Evolutionary conservation across 2,113 vertebrate genomes (phyloP).

Genomic region (Cebus imitator): DNA sequence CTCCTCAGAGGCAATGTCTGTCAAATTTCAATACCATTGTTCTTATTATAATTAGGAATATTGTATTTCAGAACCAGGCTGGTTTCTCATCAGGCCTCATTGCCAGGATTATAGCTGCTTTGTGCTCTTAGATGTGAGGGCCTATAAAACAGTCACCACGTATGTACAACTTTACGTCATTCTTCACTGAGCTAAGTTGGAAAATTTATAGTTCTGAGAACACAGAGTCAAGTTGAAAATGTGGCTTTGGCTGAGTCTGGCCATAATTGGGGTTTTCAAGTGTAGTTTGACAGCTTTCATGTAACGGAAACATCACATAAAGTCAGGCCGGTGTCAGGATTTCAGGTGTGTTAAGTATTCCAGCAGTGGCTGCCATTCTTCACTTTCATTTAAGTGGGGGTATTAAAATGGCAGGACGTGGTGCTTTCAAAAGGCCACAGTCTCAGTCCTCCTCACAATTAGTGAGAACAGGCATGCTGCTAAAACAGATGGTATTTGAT

Average conservation of each 20-base stretch:
- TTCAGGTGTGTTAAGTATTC: constrained; percentile 54
- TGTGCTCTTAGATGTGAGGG: neutral
- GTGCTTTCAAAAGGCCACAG: neutral
- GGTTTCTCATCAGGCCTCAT: neutral
- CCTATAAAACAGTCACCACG: constrained; percentile 1
- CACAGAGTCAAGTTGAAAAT: neutral
- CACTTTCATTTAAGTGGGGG: constrained; percentile 63
- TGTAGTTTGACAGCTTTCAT: constrained; percentile 22
- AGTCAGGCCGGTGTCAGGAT: constrained; percentile 30
- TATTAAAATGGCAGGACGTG: constrained; percentile 58
- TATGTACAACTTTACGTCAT: neutral
- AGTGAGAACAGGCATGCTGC: neutral
- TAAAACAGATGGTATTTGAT: neutral
- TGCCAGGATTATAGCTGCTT: neutral
- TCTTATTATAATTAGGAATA: neutral
- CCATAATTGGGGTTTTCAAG: neutral
- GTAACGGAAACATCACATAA: constrained; percentile 36
- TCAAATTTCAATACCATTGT: neutral
- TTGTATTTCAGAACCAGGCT: neutral
- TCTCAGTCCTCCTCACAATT: neutral
- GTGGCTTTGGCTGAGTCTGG: neutral
- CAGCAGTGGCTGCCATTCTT: neutral
- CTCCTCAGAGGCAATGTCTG: neutral
- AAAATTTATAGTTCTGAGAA: constrained; percentile 28
- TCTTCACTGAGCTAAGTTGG: constrained; percentile 11